Base-by-base conservation (phyloP, 2,113 vertebrate genomes). In the Circaetus cinerascens region DNA sequence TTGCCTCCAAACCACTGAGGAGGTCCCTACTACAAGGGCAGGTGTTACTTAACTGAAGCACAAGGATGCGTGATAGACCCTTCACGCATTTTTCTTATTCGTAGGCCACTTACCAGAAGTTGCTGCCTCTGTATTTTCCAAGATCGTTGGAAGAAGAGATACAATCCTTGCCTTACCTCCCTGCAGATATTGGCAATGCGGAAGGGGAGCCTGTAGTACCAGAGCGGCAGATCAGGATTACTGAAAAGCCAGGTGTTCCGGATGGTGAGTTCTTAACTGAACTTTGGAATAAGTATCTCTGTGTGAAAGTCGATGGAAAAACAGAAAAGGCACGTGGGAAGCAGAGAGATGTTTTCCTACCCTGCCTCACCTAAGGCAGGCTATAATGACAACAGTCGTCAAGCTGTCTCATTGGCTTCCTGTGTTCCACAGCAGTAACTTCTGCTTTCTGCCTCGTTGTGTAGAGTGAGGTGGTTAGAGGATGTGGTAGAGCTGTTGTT, bases 141-240 rank as follows among this genome's bases (percentile, higher is more conserved):
- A 98, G 99, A 74, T 99, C 99, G 0, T 93, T 98, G 84, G 98
- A 98, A 59, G 99, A 99, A 96, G 99, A 99, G 97, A 96, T 30
- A 15, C 71, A 62, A 12, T 98, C 98, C 45, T 97, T 99, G 83
- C 98, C 98, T 17, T 98, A 98, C 67, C 98, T 99, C 48, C 99
- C 99, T 36, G 98, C 98, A 41, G 99, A 99, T 95, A 99, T 99
- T n/a, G 99, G 99, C 48, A 99, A 99, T 96, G 98, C 98, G 0
- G 99, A 99, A 95, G 99, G 99, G 5, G 99, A 99, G 86, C 99
- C 99, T 0, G 99, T 99, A 19, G 99, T 99, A 21, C 99, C 99
- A 0, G 99, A 99, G 95, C 97, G 99, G 68, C 99, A 99, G 98
- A 99, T 99, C 90, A 98, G 99, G 88, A 99, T 99, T 68, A 96